Percentiles rank a stretch among this genome's conserved stretches.
Evolutionary conservation across 2,113 vertebrate species (phyloP).

Genomic region (Alexandromys fortis): DNA sequence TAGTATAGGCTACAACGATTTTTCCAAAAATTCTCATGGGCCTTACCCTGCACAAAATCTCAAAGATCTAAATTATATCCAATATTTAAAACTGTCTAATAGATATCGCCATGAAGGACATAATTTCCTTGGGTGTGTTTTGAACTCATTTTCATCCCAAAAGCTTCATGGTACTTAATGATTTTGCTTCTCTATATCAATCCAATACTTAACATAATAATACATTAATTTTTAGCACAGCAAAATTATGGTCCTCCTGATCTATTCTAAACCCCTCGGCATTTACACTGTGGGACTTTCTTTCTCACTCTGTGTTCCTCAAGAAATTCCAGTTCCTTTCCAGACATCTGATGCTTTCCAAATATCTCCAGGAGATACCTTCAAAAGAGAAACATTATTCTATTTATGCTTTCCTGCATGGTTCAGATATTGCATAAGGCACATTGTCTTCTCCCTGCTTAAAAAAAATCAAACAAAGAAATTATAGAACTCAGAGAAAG

Average conservation of each 20-base stretch:
- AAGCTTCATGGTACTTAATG: background rate
- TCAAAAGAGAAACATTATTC: constrained; percentile 15
- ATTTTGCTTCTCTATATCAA: constrained; percentile 10
- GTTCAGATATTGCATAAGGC: background rate
- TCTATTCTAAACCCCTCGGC: background rate
- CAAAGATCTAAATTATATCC: constrained; percentile 34
- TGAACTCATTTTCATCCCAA: constrained; percentile 48
- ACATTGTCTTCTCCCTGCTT: background rate
- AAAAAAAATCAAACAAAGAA: constrained; percentile 7
- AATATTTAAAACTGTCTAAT: constrained; percentile 19
- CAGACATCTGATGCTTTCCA: constrained; percentile 14
- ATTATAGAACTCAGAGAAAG: constrained; percentile 1
- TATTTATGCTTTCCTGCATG: background rate
- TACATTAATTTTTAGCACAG: background rate
- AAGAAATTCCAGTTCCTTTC: background rate
- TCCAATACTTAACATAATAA: constrained; percentile 16
- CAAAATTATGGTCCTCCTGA: background rate
- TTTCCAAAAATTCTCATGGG: background rate
- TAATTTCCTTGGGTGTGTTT: background rate
- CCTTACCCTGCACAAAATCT: constrained; percentile 1
- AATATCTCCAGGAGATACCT: background rate
- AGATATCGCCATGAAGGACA: constrained; percentile 18
- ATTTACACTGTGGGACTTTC: background rate
- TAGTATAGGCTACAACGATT: background rate
- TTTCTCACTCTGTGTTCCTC: background rate